Evolutionary conservation across 2,888 invertebrate genomes (phyloP).

Genomic region (Linnaemya vulpina): DNA sequence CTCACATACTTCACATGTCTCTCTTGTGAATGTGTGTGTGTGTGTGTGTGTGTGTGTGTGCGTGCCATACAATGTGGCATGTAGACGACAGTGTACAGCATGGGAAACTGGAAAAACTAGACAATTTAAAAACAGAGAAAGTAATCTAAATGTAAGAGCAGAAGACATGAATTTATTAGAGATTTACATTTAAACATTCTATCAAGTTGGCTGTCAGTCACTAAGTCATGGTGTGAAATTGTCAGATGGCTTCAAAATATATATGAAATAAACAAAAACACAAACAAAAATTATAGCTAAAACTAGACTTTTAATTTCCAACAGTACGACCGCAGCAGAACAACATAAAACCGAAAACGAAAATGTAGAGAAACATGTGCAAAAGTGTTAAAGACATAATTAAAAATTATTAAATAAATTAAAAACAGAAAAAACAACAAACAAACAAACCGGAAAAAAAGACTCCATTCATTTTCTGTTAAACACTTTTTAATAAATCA

Average conservation of each 20-base stretch:
- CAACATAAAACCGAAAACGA: not conserved
- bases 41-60: not conserved
- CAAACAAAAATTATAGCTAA: not conserved
- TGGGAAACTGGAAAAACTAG: constrained; percentile 66
- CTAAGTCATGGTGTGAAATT: not conserved
- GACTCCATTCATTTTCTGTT: constrained; percentile 20
- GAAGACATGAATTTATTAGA: constrained; percentile 29
- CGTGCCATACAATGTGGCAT: not conserved
- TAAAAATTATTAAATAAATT: constrained; percentile 40
- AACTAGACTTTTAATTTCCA: constrained; percentile 3
- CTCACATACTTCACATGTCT: constrained; percentile 13
- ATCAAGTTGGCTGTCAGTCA: not conserved
- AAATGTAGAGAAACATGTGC: constrained; percentile 8
- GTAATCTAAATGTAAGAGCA: constrained; percentile 51
- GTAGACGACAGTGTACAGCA: not conserved
- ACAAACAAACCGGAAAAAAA: not conserved
- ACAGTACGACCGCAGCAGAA: not conserved
- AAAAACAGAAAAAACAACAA: too few relatives aligned
- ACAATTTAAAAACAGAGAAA: constrained; percentile 59
- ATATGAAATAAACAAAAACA: too few relatives aligned
- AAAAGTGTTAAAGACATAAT: constrained; percentile 55
- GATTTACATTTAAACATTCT: constrained; percentile 23
- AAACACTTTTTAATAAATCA: constrained; percentile 46
- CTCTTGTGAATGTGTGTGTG: not conserved
- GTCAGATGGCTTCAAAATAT: too few relatives aligned